These are phyloP conservation scores for Clarias platycephalus DNA, from an alignment of 2,797 vertebrate genomes.

Conservation along the genomic window DNA sequence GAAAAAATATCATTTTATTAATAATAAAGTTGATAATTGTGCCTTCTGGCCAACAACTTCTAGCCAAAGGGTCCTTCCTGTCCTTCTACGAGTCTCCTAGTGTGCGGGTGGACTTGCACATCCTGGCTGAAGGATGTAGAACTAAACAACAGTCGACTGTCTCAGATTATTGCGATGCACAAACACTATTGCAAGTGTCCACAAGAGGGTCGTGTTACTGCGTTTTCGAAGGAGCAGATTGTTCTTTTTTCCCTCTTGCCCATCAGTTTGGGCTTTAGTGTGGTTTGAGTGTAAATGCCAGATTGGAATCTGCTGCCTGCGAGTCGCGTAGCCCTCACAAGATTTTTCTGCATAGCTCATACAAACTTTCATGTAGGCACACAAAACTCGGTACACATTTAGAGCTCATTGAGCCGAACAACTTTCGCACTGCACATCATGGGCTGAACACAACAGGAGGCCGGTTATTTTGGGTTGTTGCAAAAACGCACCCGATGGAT, in stretches of 20 bases:
- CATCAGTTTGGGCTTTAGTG: too few relatives aligned
- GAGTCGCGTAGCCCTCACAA: too few relatives aligned
- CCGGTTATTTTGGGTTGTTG: too few relatives aligned
- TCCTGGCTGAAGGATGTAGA: background rate
- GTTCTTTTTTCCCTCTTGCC: background rate
- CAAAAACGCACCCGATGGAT: too few relatives aligned
- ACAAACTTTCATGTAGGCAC: too few relatives aligned
- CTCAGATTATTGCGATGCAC: too few relatives aligned
- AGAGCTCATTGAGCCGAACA: too few relatives aligned
- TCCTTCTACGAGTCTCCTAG: background rate
- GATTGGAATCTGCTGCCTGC: too few relatives aligned
- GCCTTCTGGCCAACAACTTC: background rate
- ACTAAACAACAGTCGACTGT: background rate
- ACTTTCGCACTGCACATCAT: too few relatives aligned
- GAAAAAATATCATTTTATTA: background rate
- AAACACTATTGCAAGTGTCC: background rate
- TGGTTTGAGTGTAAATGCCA: background rate
- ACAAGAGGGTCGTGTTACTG: conserved; percentile 16
- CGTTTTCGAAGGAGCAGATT: background rate
- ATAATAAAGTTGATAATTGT: background rate
- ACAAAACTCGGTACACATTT: too few relatives aligned
- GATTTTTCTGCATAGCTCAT: too few relatives aligned
- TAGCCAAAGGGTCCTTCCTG: background rate
- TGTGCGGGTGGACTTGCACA: background rate
- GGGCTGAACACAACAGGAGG: too few relatives aligned